Percentiles rank a stretch among this genome's conserved stretches.
These are phyloP conservation scores for Otolemur crassicaudatus DNA, from an alignment of 2,797 vertebrate species.

Conservation along the genomic window DNA sequence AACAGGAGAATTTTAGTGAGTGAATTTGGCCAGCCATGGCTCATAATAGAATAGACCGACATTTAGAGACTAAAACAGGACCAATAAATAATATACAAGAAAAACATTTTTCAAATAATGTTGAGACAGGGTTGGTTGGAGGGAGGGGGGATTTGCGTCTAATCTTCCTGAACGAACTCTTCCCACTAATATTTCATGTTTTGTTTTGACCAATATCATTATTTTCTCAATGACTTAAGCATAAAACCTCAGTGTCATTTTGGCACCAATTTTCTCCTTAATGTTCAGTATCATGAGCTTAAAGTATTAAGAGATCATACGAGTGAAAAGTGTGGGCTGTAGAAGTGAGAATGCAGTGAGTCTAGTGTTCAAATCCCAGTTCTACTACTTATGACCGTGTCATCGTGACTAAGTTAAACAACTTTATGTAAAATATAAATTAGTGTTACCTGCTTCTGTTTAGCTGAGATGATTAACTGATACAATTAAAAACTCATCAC, in stretches of 20 bases:
- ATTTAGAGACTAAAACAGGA: not conserved
- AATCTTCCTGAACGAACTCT: not conserved
- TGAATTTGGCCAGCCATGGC: conserved; percentile 10
- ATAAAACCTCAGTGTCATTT: not conserved
- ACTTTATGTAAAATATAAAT: not conserved
- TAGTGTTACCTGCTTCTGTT: not conserved
- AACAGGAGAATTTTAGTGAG: not conserved
- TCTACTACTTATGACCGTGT: not conserved
- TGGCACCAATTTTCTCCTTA: not conserved
- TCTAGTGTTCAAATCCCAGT: not conserved
- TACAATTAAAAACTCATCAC: not conserved
- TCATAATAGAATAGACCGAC: not conserved
- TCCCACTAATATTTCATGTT: not conserved
- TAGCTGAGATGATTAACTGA: not conserved
- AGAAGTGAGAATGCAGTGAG: not conserved
- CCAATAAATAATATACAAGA: not conserved
- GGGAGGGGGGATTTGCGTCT: not conserved
- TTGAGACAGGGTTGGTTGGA: not conserved
- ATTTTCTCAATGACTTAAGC: not conserved
- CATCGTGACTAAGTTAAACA: not conserved
- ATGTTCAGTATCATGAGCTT: not conserved
- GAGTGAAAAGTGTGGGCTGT: not conserved
- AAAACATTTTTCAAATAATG: not conserved
- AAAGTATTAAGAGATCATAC: not conserved
- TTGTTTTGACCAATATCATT: not conserved